A percentile compares a stretch with the other conserved stretches of the same genome.
Evolutionary conservation across 2,888 invertebrate genomes (phyloP).

Genomic region (Melolontha melolontha): DNA sequence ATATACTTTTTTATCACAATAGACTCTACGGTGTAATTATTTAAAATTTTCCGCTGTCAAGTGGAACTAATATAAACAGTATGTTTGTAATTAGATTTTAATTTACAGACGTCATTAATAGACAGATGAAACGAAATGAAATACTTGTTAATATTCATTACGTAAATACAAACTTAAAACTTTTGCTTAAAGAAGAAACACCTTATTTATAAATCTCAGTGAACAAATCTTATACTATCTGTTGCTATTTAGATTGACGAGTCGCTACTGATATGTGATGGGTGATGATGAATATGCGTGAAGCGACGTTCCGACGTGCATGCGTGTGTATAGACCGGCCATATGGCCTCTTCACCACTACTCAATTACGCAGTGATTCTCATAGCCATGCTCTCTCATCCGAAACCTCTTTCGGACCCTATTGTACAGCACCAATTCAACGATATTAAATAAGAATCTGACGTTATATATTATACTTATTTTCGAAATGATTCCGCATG

Average conservation of each 20-base stretch:
- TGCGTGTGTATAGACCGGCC: slow-evolving; percentile 41
- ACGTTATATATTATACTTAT: slow-evolving; percentile 1
- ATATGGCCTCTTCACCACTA: slow-evolving; percentile 52
- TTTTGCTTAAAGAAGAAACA: too few relatives aligned
- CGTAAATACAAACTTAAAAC: too few relatives aligned
- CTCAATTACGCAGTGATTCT: slow-evolving; percentile 52
- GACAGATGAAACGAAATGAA: too few relatives aligned
- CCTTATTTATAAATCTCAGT: too few relatives aligned
- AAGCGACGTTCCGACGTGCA: slow-evolving; percentile 28
- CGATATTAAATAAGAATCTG: slow-evolving; percentile 15
- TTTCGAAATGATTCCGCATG: slow-evolving; percentile 12
- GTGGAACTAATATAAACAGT: too few relatives aligned
- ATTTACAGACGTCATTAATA: too few relatives aligned
- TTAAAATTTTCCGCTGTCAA: too few relatives aligned
- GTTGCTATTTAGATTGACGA: not conserved
- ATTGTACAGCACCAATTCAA: slow-evolving; percentile 18
- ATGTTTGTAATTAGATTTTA: too few relatives aligned
- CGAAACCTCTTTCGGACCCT: slow-evolving; percentile 37
- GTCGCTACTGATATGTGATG: slow-evolving; percentile 7
- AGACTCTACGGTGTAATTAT: too few relatives aligned
- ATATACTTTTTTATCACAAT: too few relatives aligned
- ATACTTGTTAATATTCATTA: too few relatives aligned
- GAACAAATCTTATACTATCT: not conserved
- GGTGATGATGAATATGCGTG: slow-evolving; percentile 10
- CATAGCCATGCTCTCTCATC: slow-evolving; percentile 44